Evolutionary conservation across 2,113 vertebrate genomes (phyloP), one percentile per base, ranked within the genome.

Genomic region (Crotalus tigris): DNA sequence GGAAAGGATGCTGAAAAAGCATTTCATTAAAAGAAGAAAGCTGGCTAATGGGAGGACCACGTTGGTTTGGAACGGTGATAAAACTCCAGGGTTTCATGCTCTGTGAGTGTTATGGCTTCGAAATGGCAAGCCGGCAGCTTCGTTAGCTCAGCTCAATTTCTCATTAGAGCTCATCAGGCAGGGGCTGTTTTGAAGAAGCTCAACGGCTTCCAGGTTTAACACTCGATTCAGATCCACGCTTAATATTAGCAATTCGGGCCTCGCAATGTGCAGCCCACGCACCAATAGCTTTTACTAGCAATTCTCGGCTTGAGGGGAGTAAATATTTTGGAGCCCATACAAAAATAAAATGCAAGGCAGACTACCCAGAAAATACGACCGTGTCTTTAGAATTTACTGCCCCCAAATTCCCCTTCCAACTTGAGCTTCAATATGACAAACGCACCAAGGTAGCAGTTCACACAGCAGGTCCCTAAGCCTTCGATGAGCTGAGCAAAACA

Each of bases 21-120:
- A 51, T 88, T 90, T 92, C 59, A 94, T 90, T 87, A 87, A 90
- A 58, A 87, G 81, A 44, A 94, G 85, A 90, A 17, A 92, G 55
- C 57, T 75, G 24, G n/a, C 33, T 33, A 87, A 59, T 51, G 29
- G 7, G 49, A 93, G 87, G 89, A 49, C 2, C 57, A 59, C 53
- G 26, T 17, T 26, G 9, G 19, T 95, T 33, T 89, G 88, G 29
- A n/a, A 0, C 3, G 64, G 93, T 21, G 61, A 9, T 2, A 17
- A 64, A 93, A 92, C 51, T n/a, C 93, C 90, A 85, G 86, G 26
- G 46, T 39, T 75, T 91, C 81, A 17, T 53, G 44, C 13, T 92
- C 33, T 89, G 0, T 13, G 23, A 13, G 0, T 39, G 51, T 88
- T 85, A 11, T 59, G 7, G 57, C 11, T 53, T 61, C 51, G 58